Evolutionary conservation across 2,113 vertebrate species (phyloP).

Genomic region (Ameiurus melas): DNA sequence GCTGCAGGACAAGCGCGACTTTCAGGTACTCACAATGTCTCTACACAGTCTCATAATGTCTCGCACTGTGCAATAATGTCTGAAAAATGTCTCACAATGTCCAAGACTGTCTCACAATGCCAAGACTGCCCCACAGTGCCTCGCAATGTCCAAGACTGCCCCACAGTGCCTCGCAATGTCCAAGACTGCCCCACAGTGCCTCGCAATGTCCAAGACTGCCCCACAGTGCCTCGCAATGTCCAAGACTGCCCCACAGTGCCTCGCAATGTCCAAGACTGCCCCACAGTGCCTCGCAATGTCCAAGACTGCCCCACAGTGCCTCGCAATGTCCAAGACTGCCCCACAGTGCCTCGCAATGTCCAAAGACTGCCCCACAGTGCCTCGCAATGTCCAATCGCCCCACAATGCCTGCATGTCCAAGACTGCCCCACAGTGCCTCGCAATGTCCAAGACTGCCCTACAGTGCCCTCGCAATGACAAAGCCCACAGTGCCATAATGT

Average conservation of each 20-base stretch:
- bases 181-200: neutral
- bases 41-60: neutral
- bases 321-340: neutral
- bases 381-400: no score
- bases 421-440: neutral
- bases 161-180: neutral
- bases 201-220: no score
- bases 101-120: neutral
- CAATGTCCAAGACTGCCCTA: no score
- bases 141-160: neutral
- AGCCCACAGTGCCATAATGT: no score
- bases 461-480: no score
- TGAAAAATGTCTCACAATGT: no score
- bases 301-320: neutral
- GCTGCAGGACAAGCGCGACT: conserved; percentile 84
- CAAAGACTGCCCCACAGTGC: no score
- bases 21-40: conserved; percentile 76
- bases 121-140: neutral
- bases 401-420: neutral
- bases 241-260: no score
- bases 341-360: neutral
- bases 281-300: neutral
- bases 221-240: neutral
- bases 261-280: neutral
- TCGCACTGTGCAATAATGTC: neutral